Conservation (phyloP, 1,140 invertebrate genomes). For the Sycophila sp. region DNA sequence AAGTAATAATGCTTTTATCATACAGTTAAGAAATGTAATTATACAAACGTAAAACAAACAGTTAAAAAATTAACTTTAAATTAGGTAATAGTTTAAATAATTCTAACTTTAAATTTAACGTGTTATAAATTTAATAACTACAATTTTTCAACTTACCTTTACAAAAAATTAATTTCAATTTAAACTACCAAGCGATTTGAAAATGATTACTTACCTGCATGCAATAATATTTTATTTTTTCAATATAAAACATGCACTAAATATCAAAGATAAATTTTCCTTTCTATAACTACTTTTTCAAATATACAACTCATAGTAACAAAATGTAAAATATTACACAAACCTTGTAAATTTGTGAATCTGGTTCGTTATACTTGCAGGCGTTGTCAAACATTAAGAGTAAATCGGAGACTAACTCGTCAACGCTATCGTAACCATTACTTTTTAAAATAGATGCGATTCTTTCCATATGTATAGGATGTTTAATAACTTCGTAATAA, state of each 20-base stretch:
- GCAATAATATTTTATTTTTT: too few relatives aligned
- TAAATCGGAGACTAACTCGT: conserved; percentile 93
- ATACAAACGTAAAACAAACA: too few relatives aligned
- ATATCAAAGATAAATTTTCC: neutral
- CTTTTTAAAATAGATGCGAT: conserved; percentile 90
- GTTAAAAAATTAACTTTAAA: too few relatives aligned
- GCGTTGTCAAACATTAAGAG: conserved; percentile 99
- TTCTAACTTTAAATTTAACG: too few relatives aligned
- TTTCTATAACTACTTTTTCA: neutral
- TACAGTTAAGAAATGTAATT: too few relatives aligned
- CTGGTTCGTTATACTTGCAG: conserved; percentile 99
- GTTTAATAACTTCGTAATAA: conserved; percentile 98
- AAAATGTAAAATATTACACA: conserved; percentile 43
- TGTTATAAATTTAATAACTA: neutral
- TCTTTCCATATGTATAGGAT: conserved; percentile 96
- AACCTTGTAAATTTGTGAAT: conserved; percentile 97
- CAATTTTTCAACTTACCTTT: neutral
- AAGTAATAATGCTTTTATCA: too few relatives aligned
- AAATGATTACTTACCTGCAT: neutral
- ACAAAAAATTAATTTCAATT: neutral
- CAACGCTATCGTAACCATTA: conserved; percentile 82
- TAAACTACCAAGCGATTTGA: neutral
- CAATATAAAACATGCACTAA: neutral
- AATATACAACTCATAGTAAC: neutral
- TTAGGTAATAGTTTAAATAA: too few relatives aligned